phyloP scores from a whole-genome alignment of 2,888 invertebrate species.

The Melinaea menophilus region DNA sequence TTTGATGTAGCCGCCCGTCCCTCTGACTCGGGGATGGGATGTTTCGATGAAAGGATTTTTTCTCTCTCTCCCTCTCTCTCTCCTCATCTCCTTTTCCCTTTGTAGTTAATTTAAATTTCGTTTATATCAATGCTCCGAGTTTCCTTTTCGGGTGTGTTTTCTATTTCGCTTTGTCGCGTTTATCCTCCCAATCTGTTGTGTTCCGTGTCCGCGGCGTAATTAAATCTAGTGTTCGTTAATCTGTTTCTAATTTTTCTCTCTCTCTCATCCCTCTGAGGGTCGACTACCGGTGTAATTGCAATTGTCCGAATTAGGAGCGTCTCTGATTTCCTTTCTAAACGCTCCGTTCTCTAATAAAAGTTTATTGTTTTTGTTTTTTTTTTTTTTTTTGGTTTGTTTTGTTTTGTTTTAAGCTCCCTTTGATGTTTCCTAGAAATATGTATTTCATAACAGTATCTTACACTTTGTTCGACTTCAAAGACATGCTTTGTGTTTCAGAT shows the following conservation, averaged over 20 bases:
- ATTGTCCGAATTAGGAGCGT: constrained; percentile 70
- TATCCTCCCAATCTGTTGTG: constrained; percentile 77
- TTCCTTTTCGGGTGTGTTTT: constrained; percentile 76
- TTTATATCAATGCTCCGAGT: constrained; percentile 78
- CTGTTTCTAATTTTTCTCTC: constrained; percentile 62
- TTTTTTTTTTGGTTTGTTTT: constrained; percentile 40
- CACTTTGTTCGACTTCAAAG: constrained; percentile 16
- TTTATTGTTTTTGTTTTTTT: constrained; percentile 50
- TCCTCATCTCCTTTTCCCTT: constrained; percentile 72
- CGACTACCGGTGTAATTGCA: constrained; percentile 70
- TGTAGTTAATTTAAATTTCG: constrained; percentile 79
- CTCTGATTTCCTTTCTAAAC: constrained; percentile 65
- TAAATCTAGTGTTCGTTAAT: constrained; percentile 76
- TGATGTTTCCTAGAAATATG: constrained; percentile 26
- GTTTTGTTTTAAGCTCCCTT: constrained; percentile 40
- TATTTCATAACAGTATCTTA: constrained; percentile 13
- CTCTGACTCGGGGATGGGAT: constrained; percentile 74
- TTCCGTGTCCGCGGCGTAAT: constrained; percentile 74
- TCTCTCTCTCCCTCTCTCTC: too few relatives aligned
- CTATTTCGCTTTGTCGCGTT: constrained; percentile 78
- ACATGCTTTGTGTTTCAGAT: constrained; percentile 4
- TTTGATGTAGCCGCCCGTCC: constrained; percentile 76
- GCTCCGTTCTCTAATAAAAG: constrained; percentile 52
- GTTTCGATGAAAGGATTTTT: constrained; percentile 77
- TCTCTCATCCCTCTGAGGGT: constrained; percentile 41